phyloP scores from a whole-genome alignment of 2,113 vertebrate species.

The Daphoenositta chrysoptera region DNA sequence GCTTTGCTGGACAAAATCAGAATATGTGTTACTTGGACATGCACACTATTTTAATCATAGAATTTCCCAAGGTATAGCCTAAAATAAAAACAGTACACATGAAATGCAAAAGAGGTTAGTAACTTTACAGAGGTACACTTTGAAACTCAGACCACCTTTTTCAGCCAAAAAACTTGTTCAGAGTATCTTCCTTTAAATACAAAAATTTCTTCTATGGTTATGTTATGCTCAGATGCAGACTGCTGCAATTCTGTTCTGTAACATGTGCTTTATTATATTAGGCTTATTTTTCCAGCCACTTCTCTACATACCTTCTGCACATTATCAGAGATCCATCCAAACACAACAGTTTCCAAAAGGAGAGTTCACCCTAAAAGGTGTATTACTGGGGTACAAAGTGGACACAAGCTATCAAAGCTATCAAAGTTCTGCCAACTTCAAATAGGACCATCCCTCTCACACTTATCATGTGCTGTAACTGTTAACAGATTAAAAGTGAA shows the following conservation, averaged over 20 bases:
- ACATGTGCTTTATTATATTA: background rate
- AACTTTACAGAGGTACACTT: background rate
- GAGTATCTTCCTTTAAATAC: background rate
- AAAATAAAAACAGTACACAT: background rate
- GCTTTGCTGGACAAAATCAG: background rate
- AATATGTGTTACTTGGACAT: background rate
- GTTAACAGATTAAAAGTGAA: background rate
- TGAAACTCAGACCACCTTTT: background rate
- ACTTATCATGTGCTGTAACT: background rate
- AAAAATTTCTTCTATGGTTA: background rate
- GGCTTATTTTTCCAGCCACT: background rate
- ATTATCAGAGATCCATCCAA: background rate
- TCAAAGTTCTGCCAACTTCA: background rate
- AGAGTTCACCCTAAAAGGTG: background rate
- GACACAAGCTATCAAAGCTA: background rate
- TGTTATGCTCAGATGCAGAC: background rate
- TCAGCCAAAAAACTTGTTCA: background rate
- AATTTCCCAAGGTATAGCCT: background rate
- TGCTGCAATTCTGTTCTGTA: background rate
- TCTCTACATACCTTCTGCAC: background rate
- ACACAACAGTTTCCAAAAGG: background rate
- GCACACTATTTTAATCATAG: background rate
- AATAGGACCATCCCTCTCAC: background rate
- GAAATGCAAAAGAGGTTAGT: background rate
- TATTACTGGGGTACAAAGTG: background rate